These are phyloP conservation scores for Catocala sponsa DNA, from an alignment of 2,888 invertebrate genomes.

Conservation along the genomic window DNA sequence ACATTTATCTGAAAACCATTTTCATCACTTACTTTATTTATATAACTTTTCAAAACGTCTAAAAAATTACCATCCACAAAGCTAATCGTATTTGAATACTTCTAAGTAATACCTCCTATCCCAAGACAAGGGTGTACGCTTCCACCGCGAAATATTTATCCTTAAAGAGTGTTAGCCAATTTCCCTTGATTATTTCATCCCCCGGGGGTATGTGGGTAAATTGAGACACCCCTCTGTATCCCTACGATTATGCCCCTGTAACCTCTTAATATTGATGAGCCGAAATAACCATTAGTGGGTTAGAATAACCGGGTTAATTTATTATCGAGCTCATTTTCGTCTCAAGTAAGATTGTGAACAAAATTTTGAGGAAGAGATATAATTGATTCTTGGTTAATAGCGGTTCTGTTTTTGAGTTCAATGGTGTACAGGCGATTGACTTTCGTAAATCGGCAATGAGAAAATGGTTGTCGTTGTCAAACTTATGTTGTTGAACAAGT, in stretches of 20 bases:
- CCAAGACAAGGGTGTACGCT: conserved; percentile 8
- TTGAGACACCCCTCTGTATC: conserved; percentile 47
- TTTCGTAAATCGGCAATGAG: conserved; percentile 1
- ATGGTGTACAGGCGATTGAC: background rate
- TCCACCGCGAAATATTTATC: conserved; percentile 48
- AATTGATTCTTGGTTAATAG: conserved; percentile 9
- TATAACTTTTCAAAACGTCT: conserved; percentile 6
- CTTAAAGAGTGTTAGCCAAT: conserved; percentile 60
- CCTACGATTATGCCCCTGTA: conserved; percentile 54
- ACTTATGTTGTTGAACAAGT: conserved; percentile 1
- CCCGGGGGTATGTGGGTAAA: conserved; percentile 59
- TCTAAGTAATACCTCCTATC: conserved; percentile 14
- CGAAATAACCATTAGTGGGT: conserved; percentile 53
- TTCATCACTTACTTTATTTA: background rate
- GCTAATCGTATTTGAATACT: conserved; percentile 13
- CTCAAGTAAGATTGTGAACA: conserved; percentile 32
- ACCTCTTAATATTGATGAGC: conserved; percentile 62
- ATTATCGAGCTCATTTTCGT: conserved; percentile 41
- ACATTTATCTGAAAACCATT: conserved; percentile 1
- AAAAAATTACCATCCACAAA: conserved; percentile 5
- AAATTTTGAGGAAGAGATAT: conserved; percentile 1
- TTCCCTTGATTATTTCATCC: conserved; percentile 64
- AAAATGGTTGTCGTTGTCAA: conserved; percentile 35
- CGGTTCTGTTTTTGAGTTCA: conserved; percentile 7
- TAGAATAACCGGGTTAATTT: conserved; percentile 47